These are phyloP conservation scores for Leptatherina wallacei DNA, from an alignment of 2,797 vertebrate species.

Conservation along the genomic window DNA sequence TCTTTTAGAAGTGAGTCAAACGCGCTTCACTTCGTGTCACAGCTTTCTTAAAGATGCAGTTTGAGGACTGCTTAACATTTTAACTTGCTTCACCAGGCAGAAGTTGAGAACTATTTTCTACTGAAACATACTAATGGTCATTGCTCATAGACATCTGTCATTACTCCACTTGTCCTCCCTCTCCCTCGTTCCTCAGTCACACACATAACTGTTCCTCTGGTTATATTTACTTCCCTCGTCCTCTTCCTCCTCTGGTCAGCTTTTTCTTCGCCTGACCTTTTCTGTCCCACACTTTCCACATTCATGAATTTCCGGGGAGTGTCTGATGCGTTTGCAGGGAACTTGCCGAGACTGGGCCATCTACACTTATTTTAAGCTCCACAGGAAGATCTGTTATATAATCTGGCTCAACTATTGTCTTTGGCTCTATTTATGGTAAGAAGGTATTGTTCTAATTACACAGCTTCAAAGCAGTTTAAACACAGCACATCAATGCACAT, in stretches of 20 bases:
- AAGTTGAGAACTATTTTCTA: neutral
- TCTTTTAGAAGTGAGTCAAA: neutral
- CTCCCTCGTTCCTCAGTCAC: conserved; percentile 21
- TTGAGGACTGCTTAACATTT: neutral
- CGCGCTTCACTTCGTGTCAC: neutral
- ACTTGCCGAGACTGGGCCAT: conserved; percentile 12
- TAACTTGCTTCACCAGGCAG: conserved; percentile 6
- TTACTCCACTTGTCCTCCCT: conserved; percentile 24
- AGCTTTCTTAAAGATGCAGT: neutral
- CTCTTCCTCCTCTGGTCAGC: neutral
- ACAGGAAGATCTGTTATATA: conserved; percentile 52
- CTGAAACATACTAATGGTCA: neutral
- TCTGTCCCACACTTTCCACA: conserved; percentile 12
- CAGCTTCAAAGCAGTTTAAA: conserved; percentile 9
- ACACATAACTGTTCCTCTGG: conserved; percentile 1
- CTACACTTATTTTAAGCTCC: conserved; percentile 40
- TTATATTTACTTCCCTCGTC: conserved; percentile 36
- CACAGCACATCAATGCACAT: neutral
- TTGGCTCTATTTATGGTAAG: conserved; percentile 40
- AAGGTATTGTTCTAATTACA: conserved; percentile 14
- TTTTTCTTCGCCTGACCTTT: conserved; percentile 10
- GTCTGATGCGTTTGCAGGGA: conserved; percentile 14
- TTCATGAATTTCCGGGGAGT: conserved; percentile 23
- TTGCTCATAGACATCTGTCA: conserved; percentile 12
- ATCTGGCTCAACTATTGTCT: conserved; percentile 38